These are phyloP conservation scores for Plagodis pulveraria DNA, from an alignment of 2,888 invertebrate genomes.

Conservation along the genomic window DNA sequence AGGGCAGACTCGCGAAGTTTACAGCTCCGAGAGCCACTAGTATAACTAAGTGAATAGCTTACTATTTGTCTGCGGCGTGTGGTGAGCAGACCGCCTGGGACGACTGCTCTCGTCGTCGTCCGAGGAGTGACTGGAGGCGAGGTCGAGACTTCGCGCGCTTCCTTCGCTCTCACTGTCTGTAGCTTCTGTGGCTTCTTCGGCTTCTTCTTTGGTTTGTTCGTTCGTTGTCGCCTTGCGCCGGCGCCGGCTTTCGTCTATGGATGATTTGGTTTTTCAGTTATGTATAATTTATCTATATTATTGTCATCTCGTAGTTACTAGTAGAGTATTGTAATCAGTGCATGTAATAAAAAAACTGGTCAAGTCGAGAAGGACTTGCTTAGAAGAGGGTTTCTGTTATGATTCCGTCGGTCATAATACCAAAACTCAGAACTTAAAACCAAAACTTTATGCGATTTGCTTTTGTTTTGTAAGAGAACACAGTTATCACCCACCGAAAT, in stretches of 20 bases:
- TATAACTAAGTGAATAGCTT: conserved; percentile 8
- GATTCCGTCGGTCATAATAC: too few species aligned
- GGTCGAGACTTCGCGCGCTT: conserved; percentile 93
- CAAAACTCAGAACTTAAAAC: too few species aligned
- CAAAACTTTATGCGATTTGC: too few species aligned
- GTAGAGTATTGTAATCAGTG: too few species aligned
- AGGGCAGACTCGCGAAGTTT: too few species aligned
- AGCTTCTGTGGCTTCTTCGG: conserved; percentile 81
- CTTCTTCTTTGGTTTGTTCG: conserved; percentile 28
- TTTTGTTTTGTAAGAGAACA: too few species aligned
- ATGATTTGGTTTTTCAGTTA: neutral
- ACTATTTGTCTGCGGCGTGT: conserved; percentile 53
- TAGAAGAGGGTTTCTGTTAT: too few species aligned
- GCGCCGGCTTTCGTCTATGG: conserved; percentile 61
- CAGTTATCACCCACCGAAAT: too few species aligned
- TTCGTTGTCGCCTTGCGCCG: conserved; percentile 59
- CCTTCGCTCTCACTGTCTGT: conserved; percentile 93
- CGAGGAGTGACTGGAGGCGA: conserved; percentile 97
- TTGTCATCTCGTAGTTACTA: too few species aligned
- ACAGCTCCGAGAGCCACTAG: neutral
- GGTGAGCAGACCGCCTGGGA: conserved; percentile 54
- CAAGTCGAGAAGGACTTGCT: too few species aligned
- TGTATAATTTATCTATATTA: too few species aligned
- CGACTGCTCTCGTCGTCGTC: conserved; percentile 91
- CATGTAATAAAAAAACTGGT: too few species aligned